phyloP scores from a whole-genome alignment of 2,888 invertebrate genomes.

The Anthrax anthrax region DNA sequence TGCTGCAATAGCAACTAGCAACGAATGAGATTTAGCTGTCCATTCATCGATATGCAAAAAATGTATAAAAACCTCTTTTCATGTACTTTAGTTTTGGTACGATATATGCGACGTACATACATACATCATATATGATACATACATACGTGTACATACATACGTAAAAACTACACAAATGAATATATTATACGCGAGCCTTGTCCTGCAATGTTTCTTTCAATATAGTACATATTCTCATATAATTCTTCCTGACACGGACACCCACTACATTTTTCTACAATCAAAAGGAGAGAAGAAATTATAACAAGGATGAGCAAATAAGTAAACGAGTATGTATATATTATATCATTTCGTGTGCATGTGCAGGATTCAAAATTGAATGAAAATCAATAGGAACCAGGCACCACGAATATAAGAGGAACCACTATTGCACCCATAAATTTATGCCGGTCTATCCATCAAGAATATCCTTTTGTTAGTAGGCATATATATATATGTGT shows the following conservation, averaged over 20 bases:
- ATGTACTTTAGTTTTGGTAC: no score
- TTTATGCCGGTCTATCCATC: slow-evolving; percentile 10
- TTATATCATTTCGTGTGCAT: neutral
- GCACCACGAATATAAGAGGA: neutral
- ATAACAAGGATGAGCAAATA: neutral
- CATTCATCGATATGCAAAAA: neutral
- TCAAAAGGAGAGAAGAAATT: neutral
- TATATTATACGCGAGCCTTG: neutral
- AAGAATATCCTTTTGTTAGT: neutral
- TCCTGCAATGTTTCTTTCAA: neutral
- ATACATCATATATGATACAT: neutral
- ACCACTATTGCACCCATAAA: slow-evolving; percentile 9
- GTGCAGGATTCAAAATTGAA: neutral
- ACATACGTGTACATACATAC: neutral
- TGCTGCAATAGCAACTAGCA: no score
- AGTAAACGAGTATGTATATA: no score
- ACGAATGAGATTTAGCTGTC: neutral
- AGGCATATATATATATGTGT: neutral
- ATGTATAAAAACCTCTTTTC: neutral
- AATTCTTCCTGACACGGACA: neutral
- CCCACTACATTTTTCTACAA: neutral
- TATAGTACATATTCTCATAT: neutral
- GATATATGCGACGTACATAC: no score
- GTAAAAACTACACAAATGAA: neutral
- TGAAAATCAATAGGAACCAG: neutral